phyloP scores from a whole-genome alignment of 92 coral and sea anemone species.

The Zoanthus sansibaricus region DNA sequence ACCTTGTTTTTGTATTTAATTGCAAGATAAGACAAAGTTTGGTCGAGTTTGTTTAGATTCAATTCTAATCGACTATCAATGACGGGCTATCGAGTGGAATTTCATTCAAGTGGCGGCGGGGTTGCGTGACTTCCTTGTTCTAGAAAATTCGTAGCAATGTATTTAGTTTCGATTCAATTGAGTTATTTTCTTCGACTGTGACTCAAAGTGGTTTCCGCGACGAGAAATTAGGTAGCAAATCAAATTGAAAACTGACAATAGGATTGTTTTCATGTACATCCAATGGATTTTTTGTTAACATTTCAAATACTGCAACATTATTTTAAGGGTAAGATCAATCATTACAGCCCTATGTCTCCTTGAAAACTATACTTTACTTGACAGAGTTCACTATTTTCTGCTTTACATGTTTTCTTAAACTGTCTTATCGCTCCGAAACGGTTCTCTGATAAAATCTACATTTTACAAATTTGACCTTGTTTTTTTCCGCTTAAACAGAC shows the following conservation, averaged over 20 bases:
- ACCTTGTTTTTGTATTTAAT: constrained; percentile 13
- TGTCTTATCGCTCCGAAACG: neutral
- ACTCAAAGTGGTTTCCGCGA: constrained; percentile 28
- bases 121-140: constrained; percentile 30
- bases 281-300: neutral
- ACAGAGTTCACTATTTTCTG: neutral
- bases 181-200: constrained; percentile 24
- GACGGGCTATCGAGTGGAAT: constrained; percentile 9
- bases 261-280: neutral
- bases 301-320: neutral
- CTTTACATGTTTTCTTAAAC: neutral
- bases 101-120: neutral
- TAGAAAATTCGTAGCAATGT: constrained; percentile 27
- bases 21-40: neutral
- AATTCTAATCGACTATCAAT: neutral
- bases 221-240: constrained; percentile 15
- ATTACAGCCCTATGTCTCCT: neutral
- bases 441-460: neutral
- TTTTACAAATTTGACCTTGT: neutral
- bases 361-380: neutral
- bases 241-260: neutral
- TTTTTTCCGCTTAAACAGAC: constrained; percentile 6
- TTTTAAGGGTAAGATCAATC: neutral
- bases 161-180: constrained; percentile 41
- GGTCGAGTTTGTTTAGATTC: neutral